Evolutionary conservation across 2,888 invertebrate species (phyloP).

Genomic region (Pterobdella sp.): DNA sequence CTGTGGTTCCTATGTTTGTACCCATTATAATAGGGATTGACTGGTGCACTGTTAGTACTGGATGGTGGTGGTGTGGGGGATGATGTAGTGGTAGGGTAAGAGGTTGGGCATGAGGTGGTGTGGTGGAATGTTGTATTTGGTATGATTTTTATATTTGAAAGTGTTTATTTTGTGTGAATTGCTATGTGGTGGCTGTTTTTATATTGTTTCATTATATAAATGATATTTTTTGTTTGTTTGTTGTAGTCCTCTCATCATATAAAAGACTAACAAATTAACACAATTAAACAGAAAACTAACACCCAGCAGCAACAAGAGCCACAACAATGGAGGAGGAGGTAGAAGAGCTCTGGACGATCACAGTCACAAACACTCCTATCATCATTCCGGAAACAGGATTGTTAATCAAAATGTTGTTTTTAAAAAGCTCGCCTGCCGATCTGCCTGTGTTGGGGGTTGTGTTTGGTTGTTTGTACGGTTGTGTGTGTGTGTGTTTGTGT

Average conservation of each 20-base stretch:
- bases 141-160: neutral
- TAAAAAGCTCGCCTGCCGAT: slow-evolving; percentile 31
- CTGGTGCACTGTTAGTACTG: slow-evolving; percentile 48
- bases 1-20: slow-evolving; percentile 56
- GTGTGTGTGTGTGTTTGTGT: neutral
- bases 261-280: no score
- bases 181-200: no score
- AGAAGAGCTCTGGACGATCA: slow-evolving; percentile 56
- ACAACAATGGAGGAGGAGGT: slow-evolving; percentile 53
- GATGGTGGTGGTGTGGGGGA: neutral
- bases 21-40: slow-evolving; percentile 58
- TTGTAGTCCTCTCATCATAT: neutral
- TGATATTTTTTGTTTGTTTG: neutral
- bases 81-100: neutral
- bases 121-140: neutral
- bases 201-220: neutral
- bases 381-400: slow-evolving; percentile 57
- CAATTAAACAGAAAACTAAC: slow-evolving; percentile 43
- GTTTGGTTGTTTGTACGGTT: neutral
- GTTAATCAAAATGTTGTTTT: slow-evolving; percentile 50
- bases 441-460: slow-evolving; percentile 24
- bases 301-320: slow-evolving; percentile 45
- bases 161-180: no score
- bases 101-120: neutral
- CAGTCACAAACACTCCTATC: slow-evolving; percentile 57